Base-by-base conservation (phyloP, 1,140 invertebrate genomes). In the Akabosia matsudoensis region DNA sequence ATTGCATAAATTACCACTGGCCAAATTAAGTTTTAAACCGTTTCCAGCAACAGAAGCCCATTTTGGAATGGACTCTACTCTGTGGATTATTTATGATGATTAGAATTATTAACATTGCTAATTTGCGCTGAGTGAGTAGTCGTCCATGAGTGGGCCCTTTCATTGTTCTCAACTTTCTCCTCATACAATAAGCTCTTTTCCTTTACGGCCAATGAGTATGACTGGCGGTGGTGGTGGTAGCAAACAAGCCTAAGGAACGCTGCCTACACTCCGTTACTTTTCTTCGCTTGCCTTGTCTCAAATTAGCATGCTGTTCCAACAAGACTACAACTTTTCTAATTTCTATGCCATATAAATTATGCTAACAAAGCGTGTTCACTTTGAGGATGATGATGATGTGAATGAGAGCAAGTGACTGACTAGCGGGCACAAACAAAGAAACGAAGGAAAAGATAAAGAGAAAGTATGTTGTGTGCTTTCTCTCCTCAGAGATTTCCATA, bases 311-410 rank as follows among this genome's bases (percentile, higher is more conserved):
- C 61, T 22, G 22, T 28, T 67, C 22, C 13, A n/a, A n/a, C n/a
- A n/a, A n/a, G n/a, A n/a, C 26, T 22, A 67, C 61, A 67, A 67
- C 26, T 67, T 67, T 67, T 67, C 61, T 67, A 67, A 67, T 67
- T 67, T 67, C 30, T 22, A 13, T 10, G 28, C 28, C 24, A 30
- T 67, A 22, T 31, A 67, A 28, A 67, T 67, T 67, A 67, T 67
- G 61, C n/a, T 67, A 67, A 67, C 61, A 16, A 67, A 67, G 24
- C 61, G 7, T 67, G 61, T 67, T 67, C 61, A 30, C n/a, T n/a
- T n/a, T n/a, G n/a, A n/a, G n/a, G n/a, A 16, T 31, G 24, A 24
- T 28, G 24, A 7, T 30, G 30, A 22, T 2, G 54, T 45, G 37
- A 7, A 24, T 24, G 24, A 67, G 22, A 31, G 28, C 7, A 67